phyloP scores from a whole-genome alignment of 2,888 invertebrate genomes.

The Apantesis nais region DNA sequence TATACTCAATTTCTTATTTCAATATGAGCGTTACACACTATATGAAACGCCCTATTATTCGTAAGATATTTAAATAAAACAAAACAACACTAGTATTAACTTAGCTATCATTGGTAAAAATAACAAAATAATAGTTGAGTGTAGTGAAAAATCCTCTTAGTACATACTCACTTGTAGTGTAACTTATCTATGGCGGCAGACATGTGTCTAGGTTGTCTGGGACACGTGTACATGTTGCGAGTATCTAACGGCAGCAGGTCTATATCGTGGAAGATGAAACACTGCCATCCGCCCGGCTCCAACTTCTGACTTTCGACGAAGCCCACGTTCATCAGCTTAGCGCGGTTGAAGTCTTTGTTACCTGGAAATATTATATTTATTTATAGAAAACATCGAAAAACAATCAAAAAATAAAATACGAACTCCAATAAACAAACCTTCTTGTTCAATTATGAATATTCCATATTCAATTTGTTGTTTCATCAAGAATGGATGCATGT shows the following conservation, averaged over 20 bases:
- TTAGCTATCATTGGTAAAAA: too few species aligned
- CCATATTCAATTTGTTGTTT: slow-evolving; percentile 97
- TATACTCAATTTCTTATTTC: too few species aligned
- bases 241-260: slow-evolving; percentile 97
- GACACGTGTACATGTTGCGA: slow-evolving; percentile 96
- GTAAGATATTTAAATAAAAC: too few species aligned
- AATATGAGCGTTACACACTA: too few species aligned
- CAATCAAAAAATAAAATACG: too few species aligned
- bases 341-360: slow-evolving; percentile 93
- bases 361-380: slow-evolving; percentile 76
- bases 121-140: too few species aligned
- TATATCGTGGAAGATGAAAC: slow-evolving; percentile 98
- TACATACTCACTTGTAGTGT: slow-evolving; percentile 90
- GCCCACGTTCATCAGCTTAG: slow-evolving; percentile 98
- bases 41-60: too few species aligned
- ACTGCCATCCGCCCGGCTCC: slow-evolving; percentile 89
- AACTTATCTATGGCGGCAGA: slow-evolving; percentile 95
- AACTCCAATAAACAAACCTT: slow-evolving; percentile 83
- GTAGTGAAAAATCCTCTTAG: too few species aligned
- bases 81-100: too few species aligned
- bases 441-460: slow-evolving; percentile 97
- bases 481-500: slow-evolving; percentile 96
- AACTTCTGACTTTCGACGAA: slow-evolving; percentile 94
- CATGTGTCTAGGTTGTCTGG: slow-evolving; percentile 96
- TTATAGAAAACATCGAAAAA: too few species aligned